phyloP scores from a whole-genome alignment of 2,797 vertebrate species.

The Glyptemys insculpta region DNA sequence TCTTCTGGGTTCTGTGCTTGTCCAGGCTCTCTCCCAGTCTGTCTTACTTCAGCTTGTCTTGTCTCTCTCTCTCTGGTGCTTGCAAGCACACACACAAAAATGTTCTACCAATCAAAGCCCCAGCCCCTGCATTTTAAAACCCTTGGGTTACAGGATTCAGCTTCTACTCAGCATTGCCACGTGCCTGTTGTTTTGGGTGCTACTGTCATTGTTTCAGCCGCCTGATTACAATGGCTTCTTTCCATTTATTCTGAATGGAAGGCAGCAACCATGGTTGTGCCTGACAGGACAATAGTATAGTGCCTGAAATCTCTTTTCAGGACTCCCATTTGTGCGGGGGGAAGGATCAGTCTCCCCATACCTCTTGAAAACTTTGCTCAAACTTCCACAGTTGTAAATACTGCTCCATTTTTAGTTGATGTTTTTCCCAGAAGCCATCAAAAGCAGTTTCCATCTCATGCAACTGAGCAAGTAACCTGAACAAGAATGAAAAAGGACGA shows the following conservation, averaged over 20 bases:
- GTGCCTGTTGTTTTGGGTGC: not conserved
- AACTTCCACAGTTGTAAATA: slow-evolving; percentile 94
- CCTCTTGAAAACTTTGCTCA: slow-evolving; percentile 94
- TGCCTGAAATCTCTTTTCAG: not conserved
- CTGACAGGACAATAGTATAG: not conserved
- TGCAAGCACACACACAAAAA: not conserved
- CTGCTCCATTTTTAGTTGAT: slow-evolving; percentile 96
- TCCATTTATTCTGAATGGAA: not conserved
- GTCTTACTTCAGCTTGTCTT: not conserved
- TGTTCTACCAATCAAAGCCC: not conserved
- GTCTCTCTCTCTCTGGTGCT: not conserved
- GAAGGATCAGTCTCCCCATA: slow-evolving; percentile 56
- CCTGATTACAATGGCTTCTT: not conserved
- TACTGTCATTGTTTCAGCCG: not conserved
- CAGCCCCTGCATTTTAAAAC: not conserved
- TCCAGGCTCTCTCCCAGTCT: not conserved
- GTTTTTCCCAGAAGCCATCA: slow-evolving; percentile 98
- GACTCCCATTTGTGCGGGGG: fast-evolving
- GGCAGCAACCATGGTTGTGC: not conserved
- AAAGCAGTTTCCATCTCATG: slow-evolving; percentile 97
- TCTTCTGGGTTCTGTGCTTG: not conserved
- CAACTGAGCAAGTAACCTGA: slow-evolving; percentile 93
- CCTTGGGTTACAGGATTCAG: not conserved
- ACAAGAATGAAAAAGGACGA: slow-evolving; percentile 40
- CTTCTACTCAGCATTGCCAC: not conserved